Conservation (phyloP, 2,113 vertebrate species). For the Furnarius figulus region DNA sequence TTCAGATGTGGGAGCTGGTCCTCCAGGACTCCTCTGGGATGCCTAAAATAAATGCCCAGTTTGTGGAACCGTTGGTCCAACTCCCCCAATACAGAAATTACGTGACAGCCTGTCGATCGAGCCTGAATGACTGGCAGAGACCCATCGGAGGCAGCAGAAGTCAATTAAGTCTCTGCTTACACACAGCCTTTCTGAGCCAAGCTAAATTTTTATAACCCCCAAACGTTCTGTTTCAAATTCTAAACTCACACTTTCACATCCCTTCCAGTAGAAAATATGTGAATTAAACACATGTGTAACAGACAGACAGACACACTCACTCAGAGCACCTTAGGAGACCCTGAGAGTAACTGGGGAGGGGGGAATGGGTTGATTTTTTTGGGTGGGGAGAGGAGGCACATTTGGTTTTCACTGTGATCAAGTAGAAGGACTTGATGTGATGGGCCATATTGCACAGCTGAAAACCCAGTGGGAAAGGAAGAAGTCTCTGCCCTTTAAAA, state of each 20-base stretch:
- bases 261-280: slow-evolving; percentile 59
- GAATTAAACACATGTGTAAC: slow-evolving; percentile 74
- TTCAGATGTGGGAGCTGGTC: neutral
- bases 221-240: slow-evolving; percentile 66
- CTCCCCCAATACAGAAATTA: slow-evolving; percentile 2
- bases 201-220: slow-evolving; percentile 77
- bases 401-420: neutral
- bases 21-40: neutral
- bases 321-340: slow-evolving; percentile 47
- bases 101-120: slow-evolving; percentile 53
- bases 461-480: neutral
- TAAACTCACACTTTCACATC: slow-evolving; percentile 65
- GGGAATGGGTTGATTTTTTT: neutral
- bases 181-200: slow-evolving; percentile 75
- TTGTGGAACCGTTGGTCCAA: neutral
- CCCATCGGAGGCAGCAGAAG: slow-evolving; percentile 80
- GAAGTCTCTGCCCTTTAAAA: neutral
- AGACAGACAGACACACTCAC: slow-evolving; percentile 1
- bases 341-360: neutral
- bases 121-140: slow-evolving; percentile 83
- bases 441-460: neutral
- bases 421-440: neutral
- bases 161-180: slow-evolving; percentile 80
- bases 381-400: neutral
- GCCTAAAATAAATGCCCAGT: slow-evolving; percentile 21